phyloP scores from a whole-genome alignment of 2,888 invertebrate species.

The Drosophila anomalata region DNA sequence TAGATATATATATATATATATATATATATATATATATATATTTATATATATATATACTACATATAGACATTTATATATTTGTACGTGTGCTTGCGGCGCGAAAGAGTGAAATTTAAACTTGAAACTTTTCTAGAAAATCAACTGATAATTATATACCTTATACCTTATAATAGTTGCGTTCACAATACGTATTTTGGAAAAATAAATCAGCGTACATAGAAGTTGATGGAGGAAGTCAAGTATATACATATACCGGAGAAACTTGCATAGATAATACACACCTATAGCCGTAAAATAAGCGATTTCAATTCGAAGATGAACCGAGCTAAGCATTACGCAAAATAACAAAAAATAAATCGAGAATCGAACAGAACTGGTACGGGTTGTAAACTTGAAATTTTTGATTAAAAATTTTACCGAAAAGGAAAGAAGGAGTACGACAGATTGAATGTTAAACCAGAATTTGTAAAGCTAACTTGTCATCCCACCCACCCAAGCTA shows the following conservation, averaged over 20 bases:
- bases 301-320: constrained; percentile 34
- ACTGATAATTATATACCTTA: constrained; percentile 55
- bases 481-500: constrained; percentile 41
- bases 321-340: constrained; percentile 40
- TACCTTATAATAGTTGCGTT: constrained; percentile 56
- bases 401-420: constrained; percentile 32
- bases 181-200: constrained; percentile 53
- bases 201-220: constrained; percentile 38
- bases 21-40: constrained; percentile 13
- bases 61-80: constrained; percentile 32
- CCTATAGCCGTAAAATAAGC: constrained; percentile 38
- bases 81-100: constrained; percentile 31
- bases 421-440: constrained; percentile 8
- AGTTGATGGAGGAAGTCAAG: constrained; percentile 16
- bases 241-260: constrained; percentile 39
- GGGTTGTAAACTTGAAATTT: constrained; percentile 53
- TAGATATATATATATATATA: constrained; percentile 16
- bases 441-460: constrained; percentile 5
- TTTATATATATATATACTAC: constrained; percentile 23
- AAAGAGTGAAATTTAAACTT: constrained; percentile 44
- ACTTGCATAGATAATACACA: constrained; percentile 60
- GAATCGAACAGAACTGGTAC: constrained; percentile 40
- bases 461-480: constrained; percentile 21
- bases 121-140: constrained; percentile 57
- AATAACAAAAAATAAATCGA: constrained; percentile 22